Conservation (phyloP, 1,140 invertebrate genomes). For the Orius insidiosus region DNA sequence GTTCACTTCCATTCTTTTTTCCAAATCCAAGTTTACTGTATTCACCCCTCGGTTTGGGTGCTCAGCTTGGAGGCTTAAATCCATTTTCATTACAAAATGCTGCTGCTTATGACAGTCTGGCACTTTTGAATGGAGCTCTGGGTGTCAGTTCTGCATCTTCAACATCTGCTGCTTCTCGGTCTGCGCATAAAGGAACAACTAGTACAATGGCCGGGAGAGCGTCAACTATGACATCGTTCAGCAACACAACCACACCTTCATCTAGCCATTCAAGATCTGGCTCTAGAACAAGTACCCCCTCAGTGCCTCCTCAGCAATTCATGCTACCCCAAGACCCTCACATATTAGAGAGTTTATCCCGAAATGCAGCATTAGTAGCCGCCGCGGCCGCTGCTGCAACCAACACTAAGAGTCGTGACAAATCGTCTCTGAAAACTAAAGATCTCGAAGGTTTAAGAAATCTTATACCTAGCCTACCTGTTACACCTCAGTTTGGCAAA, state of each 20-base stretch:
- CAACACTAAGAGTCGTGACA: slow-evolving; percentile 23
- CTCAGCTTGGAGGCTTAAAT: slow-evolving; percentile 44
- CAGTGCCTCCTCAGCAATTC: slow-evolving; percentile 25
- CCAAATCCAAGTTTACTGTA: slow-evolving; percentile 75
- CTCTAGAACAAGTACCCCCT: slow-evolving; percentile 17
- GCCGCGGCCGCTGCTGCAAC: slow-evolving; percentile 29
- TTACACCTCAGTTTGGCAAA: slow-evolving; percentile 12
- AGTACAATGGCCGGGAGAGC: slow-evolving; percentile 31
- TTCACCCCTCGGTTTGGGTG: slow-evolving; percentile 53
- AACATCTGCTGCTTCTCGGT: slow-evolving; percentile 1
- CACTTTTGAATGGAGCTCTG: slow-evolving; percentile 49
- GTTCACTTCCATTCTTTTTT: slow-evolving; percentile 62
- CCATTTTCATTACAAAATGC: slow-evolving; percentile 62
- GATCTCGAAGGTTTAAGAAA: slow-evolving; percentile 29
- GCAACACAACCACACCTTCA: slow-evolving; percentile 23
- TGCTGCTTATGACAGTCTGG: slow-evolving; percentile 62
- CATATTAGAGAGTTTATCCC: slow-evolving; percentile 39
- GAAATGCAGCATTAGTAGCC: slow-evolving; percentile 19
- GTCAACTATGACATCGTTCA: slow-evolving; percentile 28
- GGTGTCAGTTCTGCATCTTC: slow-evolving; percentile 33
- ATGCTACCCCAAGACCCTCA: slow-evolving; percentile 42
- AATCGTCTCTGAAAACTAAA: slow-evolving; percentile 22
- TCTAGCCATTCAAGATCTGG: slow-evolving; percentile 18
- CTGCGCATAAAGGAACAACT: slow-evolving; percentile 23
- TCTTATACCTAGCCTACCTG: slow-evolving; percentile 24